phyloP scores from a whole-genome alignment of 1,140 invertebrate species.

The Drosophila equinoxialis region DNA sequence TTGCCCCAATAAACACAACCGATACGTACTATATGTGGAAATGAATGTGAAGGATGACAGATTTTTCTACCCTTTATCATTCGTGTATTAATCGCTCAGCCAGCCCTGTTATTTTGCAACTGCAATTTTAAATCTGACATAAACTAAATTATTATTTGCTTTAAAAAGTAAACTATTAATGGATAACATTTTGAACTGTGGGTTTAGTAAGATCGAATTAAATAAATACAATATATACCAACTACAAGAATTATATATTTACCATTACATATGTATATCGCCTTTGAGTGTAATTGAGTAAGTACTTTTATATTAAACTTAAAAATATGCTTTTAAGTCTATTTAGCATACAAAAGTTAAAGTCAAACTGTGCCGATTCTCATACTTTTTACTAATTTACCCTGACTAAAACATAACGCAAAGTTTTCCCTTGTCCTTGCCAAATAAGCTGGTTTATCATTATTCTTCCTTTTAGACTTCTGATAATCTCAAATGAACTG shows the following conservation, averaged over 20 bases:
- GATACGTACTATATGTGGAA: slow-evolving; percentile 52
- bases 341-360: too few species aligned
- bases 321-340: too few species aligned
- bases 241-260: slow-evolving; percentile 42
- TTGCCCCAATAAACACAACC: slow-evolving; percentile 53
- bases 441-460: too few species aligned
- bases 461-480: too few species aligned
- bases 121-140: slow-evolving; percentile 74
- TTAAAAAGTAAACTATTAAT: slow-evolving; percentile 73
- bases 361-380: too few species aligned
- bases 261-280: neutral
- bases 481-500: too few species aligned
- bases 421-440: too few species aligned
- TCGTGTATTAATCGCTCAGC: slow-evolving; percentile 78
- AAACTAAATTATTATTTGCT: slow-evolving; percentile 77
- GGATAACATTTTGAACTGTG: slow-evolving; percentile 52
- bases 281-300: neutral
- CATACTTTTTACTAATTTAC: too few species aligned
- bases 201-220: slow-evolving; percentile 70
- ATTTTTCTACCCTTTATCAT: slow-evolving; percentile 78
- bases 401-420: too few species aligned
- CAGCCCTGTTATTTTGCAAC: slow-evolving; percentile 75
- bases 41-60: slow-evolving; percentile 71
- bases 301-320: neutral
- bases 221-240: slow-evolving; percentile 64